Conservation (phyloP, 2,797 vertebrate genomes). For the Epinephelus awoara region DNA sequence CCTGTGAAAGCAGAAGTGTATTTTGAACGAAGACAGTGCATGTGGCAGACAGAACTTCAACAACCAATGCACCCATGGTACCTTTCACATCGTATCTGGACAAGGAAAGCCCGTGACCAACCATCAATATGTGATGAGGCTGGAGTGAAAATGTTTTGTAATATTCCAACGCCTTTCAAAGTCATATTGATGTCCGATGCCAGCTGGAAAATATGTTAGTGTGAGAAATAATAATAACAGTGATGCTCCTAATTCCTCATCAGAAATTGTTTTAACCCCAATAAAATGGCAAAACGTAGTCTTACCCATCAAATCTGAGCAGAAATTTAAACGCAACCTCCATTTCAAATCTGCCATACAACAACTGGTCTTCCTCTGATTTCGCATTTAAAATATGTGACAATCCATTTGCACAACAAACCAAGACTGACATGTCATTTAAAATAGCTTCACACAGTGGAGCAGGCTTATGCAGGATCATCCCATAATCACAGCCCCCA, state of each 20-base stretch:
- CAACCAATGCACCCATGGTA: too few relatives aligned
- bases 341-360: background rate
- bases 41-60: too few relatives aligned
- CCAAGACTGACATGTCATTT: constrained; percentile 16
- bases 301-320: background rate
- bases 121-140: too few relatives aligned
- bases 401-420: constrained; percentile 29
- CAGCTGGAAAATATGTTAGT: too few relatives aligned
- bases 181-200: too few relatives aligned
- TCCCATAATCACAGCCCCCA: constrained; percentile 15
- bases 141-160: too few relatives aligned
- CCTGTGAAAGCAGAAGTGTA: too few relatives aligned
- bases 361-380: background rate
- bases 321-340: background rate
- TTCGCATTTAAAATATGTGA: constrained; percentile 3
- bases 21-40: too few relatives aligned
- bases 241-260: background rate
- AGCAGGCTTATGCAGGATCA: constrained; percentile 9
- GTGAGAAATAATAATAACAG: background rate
- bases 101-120: too few relatives aligned
- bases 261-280: background rate
- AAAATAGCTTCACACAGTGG: constrained; percentile 1
- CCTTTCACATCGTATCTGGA: too few relatives aligned
- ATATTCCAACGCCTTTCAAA: too few relatives aligned
- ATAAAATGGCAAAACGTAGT: background rate